Evolutionary conservation across 1,140 invertebrate genomes (phyloP).

Genomic region (Caerostris extrusa): DNA sequence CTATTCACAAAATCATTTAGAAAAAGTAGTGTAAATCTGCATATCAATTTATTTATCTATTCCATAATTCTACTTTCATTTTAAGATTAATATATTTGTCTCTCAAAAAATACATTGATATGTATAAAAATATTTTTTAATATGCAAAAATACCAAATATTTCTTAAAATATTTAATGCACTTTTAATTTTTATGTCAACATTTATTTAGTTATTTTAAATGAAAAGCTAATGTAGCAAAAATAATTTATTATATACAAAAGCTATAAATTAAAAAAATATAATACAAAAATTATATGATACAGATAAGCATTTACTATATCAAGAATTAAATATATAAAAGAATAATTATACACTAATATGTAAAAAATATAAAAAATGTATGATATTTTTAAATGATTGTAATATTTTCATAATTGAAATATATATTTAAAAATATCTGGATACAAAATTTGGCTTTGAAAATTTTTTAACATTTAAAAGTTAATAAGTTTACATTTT

Average conservation of each 20-base stretch:
- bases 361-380: slow-evolving; percentile 10
- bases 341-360: neutral
- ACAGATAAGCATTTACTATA: neutral
- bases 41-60: neutral
- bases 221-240: neutral
- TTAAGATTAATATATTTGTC: neutral
- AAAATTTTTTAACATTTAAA: neutral
- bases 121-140: neutral
- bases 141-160: slow-evolving; percentile 13
- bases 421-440: neutral
- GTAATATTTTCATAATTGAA: neutral
- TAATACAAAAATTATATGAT: neutral
- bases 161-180: neutral
- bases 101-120: neutral
- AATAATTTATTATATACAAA: neutral
- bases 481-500: too few species aligned
- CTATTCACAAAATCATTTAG: neutral
- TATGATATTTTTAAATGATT: neutral
- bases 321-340: neutral
- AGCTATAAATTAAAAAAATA: slow-evolving; percentile 7
- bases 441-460: neutral
- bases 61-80: neutral
- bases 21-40: neutral
- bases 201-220: neutral
- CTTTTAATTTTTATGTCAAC: neutral